These are phyloP conservation scores for Sinocyclocheilus maitianheensis DNA, from an alignment of 2,113 vertebrate species.

Conservation along the genomic window DNA sequence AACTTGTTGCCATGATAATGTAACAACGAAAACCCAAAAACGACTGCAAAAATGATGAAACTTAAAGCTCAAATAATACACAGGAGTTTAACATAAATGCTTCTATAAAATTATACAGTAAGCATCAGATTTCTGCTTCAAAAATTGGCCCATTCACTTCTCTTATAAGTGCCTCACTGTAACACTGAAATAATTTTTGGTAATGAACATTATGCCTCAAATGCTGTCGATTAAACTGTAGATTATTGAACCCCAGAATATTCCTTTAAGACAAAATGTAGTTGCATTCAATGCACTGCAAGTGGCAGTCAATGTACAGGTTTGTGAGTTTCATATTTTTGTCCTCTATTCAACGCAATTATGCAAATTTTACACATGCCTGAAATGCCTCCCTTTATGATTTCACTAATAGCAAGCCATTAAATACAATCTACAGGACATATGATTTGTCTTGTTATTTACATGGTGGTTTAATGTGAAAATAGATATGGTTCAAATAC, in stretches of 20 bases:
- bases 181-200: neutral
- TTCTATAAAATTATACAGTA: too few relatives aligned
- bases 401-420: neutral
- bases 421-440: neutral
- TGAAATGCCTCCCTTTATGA: slow-evolving; percentile 15
- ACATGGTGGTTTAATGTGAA: neutral
- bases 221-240: neutral
- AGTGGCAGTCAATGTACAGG: slow-evolving; percentile 9
- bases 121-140: too few relatives aligned
- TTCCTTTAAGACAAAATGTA: neutral
- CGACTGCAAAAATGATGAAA: too few relatives aligned
- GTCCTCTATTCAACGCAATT: slow-evolving; percentile 9
- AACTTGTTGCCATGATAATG: neutral
- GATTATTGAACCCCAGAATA: neutral
- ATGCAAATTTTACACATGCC: slow-evolving; percentile 7
- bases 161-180: neutral
- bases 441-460: neutral
- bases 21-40: too few relatives aligned
- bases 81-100: too few relatives aligned
- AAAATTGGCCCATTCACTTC: neutral
- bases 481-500: neutral
- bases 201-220: neutral
- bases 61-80: too few relatives aligned
- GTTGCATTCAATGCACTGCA: slow-evolving; percentile 20
- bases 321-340: neutral